A percentile compares a stretch with the other conserved stretches of the same genome.
Conservation (phyloP, 2,888 invertebrate species). For the Pyrrhosoma nymphula region DNA sequence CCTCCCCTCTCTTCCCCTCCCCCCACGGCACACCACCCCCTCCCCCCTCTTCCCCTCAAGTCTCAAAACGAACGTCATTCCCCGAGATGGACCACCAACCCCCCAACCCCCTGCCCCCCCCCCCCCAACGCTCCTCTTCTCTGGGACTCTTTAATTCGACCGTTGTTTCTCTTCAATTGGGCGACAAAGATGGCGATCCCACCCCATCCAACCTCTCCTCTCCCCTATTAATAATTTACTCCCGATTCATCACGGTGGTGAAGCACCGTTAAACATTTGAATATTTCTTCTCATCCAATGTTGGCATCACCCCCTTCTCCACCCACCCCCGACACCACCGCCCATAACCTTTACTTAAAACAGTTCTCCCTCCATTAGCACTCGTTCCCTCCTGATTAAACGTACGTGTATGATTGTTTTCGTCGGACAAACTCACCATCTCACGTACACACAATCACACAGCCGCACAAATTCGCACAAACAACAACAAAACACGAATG, state of each 20-base stretch:
- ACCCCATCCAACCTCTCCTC: too few species aligned
- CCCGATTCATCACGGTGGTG: not conserved
- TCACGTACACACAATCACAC: not conserved
- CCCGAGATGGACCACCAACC: not conserved
- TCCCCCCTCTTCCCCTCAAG: not conserved
- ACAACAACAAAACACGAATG: not conserved
- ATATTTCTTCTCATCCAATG: not conserved
- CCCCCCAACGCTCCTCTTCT: not conserved
- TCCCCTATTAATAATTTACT: not conserved
- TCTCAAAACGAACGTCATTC: not conserved
- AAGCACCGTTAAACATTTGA: not conserved
- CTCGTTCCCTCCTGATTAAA: not conserved
- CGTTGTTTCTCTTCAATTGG: not conserved
- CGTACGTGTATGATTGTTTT: not conserved
- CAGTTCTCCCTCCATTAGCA: not conserved
- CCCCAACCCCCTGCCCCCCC: too few species aligned
- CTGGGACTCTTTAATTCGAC: not conserved
- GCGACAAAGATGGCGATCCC: too few species aligned
- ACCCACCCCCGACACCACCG: too few species aligned
- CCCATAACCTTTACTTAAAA: not conserved
- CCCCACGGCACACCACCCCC: not conserved
- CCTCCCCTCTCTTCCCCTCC: too few species aligned
- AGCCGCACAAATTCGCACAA: not conserved
- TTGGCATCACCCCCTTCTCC: not conserved
- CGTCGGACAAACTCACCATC: not conserved